These are phyloP conservation scores for Brenthis daphne DNA, from an alignment of 2,888 invertebrate species.

Conservation along the genomic window DNA sequence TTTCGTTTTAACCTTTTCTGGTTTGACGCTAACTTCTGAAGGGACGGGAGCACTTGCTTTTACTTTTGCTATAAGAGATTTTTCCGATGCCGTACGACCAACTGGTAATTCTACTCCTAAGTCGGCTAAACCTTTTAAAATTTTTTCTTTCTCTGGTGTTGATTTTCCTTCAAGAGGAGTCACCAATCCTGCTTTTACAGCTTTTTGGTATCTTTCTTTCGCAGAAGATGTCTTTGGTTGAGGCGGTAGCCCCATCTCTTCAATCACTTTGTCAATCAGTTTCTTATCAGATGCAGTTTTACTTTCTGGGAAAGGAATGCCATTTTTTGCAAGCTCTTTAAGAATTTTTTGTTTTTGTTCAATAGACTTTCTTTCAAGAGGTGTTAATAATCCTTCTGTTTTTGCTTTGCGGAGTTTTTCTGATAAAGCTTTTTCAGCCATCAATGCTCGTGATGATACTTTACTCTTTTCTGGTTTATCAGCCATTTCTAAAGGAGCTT, in stretches of 20 bases:
- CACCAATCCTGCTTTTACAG: slow-evolving; percentile 44
- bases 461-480: slow-evolving; percentile 1
- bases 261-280: slow-evolving; percentile 46
- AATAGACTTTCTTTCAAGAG: slow-evolving; percentile 40
- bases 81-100: slow-evolving; percentile 38
- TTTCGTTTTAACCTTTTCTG: slow-evolving; percentile 37
- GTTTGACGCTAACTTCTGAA: slow-evolving; percentile 33
- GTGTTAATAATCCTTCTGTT: slow-evolving; percentile 38
- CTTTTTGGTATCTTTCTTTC: slow-evolving; percentile 41
- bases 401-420: slow-evolving; percentile 42
- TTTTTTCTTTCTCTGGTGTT: slow-evolving; percentile 41
- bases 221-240: slow-evolving; percentile 43
- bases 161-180: slow-evolving; percentile 46
- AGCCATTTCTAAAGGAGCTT: slow-evolving; percentile 19
- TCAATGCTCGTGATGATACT: neutral
- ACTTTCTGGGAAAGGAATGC: slow-evolving; percentile 48
- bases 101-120: slow-evolving; percentile 37
- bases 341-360: slow-evolving; percentile 46
- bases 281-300: slow-evolving; percentile 51
- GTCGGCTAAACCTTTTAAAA: slow-evolving; percentile 32
- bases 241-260: slow-evolving; percentile 48
- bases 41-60: slow-evolving; percentile 14
- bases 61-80: slow-evolving; percentile 28
- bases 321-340: slow-evolving; percentile 44
- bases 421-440: slow-evolving; percentile 35